Percentiles rank a stretch among this genome's conserved stretches.
Conservation (phyloP, 2,888 invertebrate species). For the Melinopterus prodromus region DNA sequence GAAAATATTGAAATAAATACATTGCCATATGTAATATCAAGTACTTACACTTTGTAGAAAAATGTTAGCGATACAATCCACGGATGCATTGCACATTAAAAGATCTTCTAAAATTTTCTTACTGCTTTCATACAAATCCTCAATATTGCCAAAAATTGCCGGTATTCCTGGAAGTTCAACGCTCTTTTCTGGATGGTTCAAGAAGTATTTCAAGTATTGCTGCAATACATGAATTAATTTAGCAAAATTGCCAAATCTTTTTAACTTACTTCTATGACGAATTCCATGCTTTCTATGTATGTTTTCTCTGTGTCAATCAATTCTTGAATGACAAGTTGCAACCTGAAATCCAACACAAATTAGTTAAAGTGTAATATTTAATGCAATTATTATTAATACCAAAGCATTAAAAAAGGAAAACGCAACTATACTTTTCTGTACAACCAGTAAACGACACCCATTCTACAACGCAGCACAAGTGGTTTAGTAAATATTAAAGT, state of each 20-base stretch:
- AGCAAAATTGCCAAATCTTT: background rate
- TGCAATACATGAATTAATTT: constrained; percentile 24
- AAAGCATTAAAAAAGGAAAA: no score
- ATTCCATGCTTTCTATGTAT: constrained; percentile 50
- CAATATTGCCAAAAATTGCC: constrained; percentile 52
- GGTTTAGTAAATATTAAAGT: no score
- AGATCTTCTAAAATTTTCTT: constrained; percentile 48
- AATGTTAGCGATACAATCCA: constrained; percentile 47
- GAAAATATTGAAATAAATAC: background rate
- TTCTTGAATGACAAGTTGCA: constrained; percentile 52
- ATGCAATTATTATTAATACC: no score
- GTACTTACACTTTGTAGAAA: constrained; percentile 51
- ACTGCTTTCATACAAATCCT: constrained; percentile 46
- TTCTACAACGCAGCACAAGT: no score
- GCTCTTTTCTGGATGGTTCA: constrained; percentile 9
- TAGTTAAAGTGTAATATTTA: background rate
- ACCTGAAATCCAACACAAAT: constrained; percentile 42
- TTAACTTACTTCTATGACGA: constrained; percentile 50
- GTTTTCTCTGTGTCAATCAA: constrained; percentile 52
- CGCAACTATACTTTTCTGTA: no score
- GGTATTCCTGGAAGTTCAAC: constrained; percentile 8
- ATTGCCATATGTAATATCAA: background rate
- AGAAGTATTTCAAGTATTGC: constrained; percentile 31
- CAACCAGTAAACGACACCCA: no score
- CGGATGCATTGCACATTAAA: constrained; percentile 40